Evolutionary conservation across 2,113 vertebrate species (phyloP).

Genomic region (Psittacus erithacus): DNA sequence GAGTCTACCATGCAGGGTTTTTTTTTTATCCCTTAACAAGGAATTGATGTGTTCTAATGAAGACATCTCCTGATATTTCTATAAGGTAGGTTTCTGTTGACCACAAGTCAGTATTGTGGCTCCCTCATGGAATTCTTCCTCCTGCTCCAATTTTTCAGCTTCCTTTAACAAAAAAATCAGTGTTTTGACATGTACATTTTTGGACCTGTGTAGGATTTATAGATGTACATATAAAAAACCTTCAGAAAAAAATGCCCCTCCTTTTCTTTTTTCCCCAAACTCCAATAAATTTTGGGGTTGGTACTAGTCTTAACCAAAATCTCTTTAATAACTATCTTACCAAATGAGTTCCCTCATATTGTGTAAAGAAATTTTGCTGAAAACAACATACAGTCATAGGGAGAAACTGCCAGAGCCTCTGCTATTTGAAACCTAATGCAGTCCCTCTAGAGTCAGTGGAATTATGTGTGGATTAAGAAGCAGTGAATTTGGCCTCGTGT

Average conservation of each 20-base stretch:
- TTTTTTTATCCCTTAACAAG: not conserved
- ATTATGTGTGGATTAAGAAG: conserved; percentile 20
- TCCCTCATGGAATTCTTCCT: not conserved
- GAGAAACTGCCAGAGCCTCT: conserved; percentile 2
- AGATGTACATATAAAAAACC: not conserved
- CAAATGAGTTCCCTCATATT: not conserved
- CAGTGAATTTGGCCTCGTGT: not conserved
- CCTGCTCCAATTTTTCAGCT: not conserved
- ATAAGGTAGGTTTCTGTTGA: not conserved
- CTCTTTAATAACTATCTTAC: conserved; percentile 3
- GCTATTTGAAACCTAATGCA: conserved; percentile 8
- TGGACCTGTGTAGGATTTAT: not conserved
- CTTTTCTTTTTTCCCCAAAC: not conserved
- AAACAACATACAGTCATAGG: not conserved
- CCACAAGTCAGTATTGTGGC: not conserved
- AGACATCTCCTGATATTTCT: not conserved
- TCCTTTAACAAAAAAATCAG: not conserved
- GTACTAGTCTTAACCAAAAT: not conserved
- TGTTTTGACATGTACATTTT: not conserved
- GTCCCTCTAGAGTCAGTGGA: not conserved
- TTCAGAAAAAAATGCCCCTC: not conserved
- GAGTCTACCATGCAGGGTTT: not conserved
- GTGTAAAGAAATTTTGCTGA: conserved; percentile 24
- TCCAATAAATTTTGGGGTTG: not conserved
- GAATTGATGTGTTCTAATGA: not conserved